Conservation (phyloP, 1,140 invertebrate genomes). For the Copidosoma floridanum region DNA sequence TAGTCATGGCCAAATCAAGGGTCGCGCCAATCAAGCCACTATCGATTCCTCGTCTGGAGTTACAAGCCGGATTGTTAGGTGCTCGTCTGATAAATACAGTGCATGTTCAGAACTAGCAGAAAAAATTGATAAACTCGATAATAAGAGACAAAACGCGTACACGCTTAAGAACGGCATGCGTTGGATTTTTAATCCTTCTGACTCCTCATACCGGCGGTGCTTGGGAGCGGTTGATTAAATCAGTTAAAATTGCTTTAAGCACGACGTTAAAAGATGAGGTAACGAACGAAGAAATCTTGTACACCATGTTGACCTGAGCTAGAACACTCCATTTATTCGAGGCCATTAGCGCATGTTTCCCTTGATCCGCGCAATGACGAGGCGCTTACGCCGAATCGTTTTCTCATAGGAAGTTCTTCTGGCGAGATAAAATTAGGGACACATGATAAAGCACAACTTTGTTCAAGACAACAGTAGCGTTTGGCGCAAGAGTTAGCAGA, state of each 20-base stretch:
- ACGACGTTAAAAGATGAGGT: not conserved
- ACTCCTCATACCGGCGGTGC: not conserved
- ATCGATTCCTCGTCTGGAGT: too few species aligned
- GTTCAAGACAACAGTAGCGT: slow-evolving; percentile 13
- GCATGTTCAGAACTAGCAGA: too few species aligned
- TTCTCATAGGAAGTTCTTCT: slow-evolving; percentile 25
- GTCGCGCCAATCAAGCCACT: too few species aligned
- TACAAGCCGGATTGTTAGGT: too few species aligned
- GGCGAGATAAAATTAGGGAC: not conserved
- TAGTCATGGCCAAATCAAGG: too few species aligned
- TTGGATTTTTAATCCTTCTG: slow-evolving; percentile 17
- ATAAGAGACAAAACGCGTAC: too few species aligned
- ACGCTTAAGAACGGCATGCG: not conserved
- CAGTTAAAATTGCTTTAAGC: slow-evolving; percentile 2
- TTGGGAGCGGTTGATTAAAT: slow-evolving; percentile 7
- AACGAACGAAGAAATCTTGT: not conserved
- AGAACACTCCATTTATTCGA: slow-evolving; percentile 10
- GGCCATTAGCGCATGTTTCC: slow-evolving; percentile 41
- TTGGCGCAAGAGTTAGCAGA: slow-evolving; percentile 29
- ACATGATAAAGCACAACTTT: not conserved
- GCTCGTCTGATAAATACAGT: too few species aligned
- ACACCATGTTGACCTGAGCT: slow-evolving; percentile 1
- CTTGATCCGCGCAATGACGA: slow-evolving; percentile 29
- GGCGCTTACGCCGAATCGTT: slow-evolving; percentile 44
- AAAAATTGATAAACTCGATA: too few species aligned